Evolutionary conservation across 2,113 vertebrate genomes (phyloP).

Genomic region (Anthoscopus minutus): DNA sequence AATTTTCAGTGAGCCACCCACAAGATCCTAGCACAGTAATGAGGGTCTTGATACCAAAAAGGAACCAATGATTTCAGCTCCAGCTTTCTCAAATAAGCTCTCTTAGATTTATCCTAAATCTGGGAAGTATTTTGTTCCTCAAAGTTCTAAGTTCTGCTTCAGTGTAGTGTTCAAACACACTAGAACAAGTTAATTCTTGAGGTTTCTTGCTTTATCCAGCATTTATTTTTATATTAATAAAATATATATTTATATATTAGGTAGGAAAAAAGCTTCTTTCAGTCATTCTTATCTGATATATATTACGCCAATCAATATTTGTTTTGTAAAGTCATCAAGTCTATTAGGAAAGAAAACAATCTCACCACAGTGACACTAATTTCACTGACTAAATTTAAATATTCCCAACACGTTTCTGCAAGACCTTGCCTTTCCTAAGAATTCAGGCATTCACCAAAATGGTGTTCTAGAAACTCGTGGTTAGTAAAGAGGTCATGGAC

Average conservation of each 20-base stretch:
- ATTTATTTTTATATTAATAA: background rate
- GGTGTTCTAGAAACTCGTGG: rapidly evolving
- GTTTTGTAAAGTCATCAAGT: background rate
- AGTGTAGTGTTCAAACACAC: background rate
- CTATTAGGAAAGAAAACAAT: background rate
- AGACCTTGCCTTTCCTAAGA: background rate
- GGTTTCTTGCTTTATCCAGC: background rate
- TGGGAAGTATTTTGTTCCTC: background rate
- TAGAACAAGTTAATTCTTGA: background rate
- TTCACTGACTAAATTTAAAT: background rate
- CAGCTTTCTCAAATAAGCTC: background rate
- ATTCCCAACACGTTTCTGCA: background rate
- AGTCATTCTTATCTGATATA: background rate
- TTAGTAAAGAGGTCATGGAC: background rate
- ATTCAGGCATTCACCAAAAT: background rate
- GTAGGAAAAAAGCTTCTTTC: background rate
- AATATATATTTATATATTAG: no score
- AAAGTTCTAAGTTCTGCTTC: background rate
- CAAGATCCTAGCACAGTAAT: background rate
- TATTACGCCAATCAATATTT: background rate
- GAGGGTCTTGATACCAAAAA: background rate
- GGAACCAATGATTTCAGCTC: background rate
- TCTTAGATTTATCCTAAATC: background rate
- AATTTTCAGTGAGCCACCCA: background rate
- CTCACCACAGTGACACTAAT: background rate